Evolutionary conservation across 92 coral and sea anemone species (phyloP).

Genomic region (Paramuricea clavata): DNA sequence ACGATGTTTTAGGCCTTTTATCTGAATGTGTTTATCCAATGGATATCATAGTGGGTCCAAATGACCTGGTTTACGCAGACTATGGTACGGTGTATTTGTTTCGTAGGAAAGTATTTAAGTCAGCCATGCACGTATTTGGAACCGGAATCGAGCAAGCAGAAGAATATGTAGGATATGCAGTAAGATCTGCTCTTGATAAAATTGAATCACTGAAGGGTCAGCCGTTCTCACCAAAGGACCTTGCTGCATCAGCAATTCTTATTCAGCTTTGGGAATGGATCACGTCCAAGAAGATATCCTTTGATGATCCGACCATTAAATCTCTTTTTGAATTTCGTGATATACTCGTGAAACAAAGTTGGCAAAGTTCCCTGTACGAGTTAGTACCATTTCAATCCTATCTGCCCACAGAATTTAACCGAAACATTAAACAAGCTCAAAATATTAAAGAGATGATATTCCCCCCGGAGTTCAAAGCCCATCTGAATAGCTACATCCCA

Average conservation of each 20-base stretch:
- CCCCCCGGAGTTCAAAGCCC: constrained; percentile 26
- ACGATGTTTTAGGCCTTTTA: constrained; percentile 14
- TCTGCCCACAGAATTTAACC: constrained; percentile 39
- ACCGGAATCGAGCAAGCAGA: constrained; percentile 20
- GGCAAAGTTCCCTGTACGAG: constrained; percentile 32
- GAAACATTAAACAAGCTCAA: constrained; percentile 45
- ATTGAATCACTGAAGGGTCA: constrained; percentile 8
- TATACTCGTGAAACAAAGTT: constrained; percentile 25
- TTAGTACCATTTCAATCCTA: constrained; percentile 33
- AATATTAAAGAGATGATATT: constrained; percentile 15
- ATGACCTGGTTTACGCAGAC: constrained; percentile 19
- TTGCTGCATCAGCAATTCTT: constrained; percentile 24
- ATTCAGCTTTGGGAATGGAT: constrained; percentile 37
- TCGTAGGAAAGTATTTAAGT: constrained; percentile 25
- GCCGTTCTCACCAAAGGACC: constrained; percentile 30
- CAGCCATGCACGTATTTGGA: constrained; percentile 24
- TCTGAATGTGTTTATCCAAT: constrained; percentile 1
- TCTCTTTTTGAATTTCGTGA: constrained; percentile 23
- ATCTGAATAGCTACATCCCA: neutral
- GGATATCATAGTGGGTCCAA: constrained; percentile 1
- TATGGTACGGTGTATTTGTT: constrained; percentile 31
- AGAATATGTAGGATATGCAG: neutral
- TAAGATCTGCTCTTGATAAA: constrained; percentile 20
- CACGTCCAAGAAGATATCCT: constrained; percentile 30
- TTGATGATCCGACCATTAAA: constrained; percentile 27